Conservation (phyloP, 2,888 invertebrate species). For the Xestia rhomboidea region DNA sequence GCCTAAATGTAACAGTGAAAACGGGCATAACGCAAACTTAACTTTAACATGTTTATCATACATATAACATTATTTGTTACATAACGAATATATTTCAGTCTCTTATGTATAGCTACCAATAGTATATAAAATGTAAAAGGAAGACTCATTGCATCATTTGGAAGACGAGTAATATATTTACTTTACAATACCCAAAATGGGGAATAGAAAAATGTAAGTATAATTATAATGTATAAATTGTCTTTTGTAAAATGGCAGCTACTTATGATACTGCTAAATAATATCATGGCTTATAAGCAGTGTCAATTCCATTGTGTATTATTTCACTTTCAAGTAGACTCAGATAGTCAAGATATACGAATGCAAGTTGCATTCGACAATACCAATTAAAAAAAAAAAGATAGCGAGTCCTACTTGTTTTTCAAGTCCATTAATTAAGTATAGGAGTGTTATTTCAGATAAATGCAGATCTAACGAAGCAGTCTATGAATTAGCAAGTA, state of each 20-base stretch:
- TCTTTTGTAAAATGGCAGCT: constrained; percentile 22
- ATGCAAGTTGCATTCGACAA: not conserved
- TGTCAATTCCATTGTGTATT: not conserved
- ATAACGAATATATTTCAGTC: constrained; percentile 67
- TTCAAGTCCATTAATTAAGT: not conserved
- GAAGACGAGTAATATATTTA: constrained; percentile 50
- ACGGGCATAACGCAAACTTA: not conserved
- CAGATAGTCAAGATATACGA: not conserved
- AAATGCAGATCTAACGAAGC: constrained; percentile 31
- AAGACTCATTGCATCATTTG: constrained; percentile 56
- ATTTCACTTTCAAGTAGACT: not conserved
- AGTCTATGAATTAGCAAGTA: constrained; percentile 11
- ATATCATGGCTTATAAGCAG: not conserved
- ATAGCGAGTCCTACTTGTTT: not conserved
- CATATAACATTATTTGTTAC: constrained; percentile 41
- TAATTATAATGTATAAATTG: constrained; percentile 9
- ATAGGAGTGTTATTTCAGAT: not conserved
- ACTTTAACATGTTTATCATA: constrained; percentile 1
- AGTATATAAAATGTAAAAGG: constrained; percentile 55
- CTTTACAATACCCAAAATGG: constrained; percentile 19
- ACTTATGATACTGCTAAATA: constrained; percentile 9
- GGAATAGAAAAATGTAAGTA: constrained; percentile 2
- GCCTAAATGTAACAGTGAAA: not conserved
- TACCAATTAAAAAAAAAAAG: not conserved
- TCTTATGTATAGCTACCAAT: constrained; percentile 65